phyloP scores from a whole-genome alignment of 2,113 vertebrate genomes.

The Cephalophus harveyi region DNA sequence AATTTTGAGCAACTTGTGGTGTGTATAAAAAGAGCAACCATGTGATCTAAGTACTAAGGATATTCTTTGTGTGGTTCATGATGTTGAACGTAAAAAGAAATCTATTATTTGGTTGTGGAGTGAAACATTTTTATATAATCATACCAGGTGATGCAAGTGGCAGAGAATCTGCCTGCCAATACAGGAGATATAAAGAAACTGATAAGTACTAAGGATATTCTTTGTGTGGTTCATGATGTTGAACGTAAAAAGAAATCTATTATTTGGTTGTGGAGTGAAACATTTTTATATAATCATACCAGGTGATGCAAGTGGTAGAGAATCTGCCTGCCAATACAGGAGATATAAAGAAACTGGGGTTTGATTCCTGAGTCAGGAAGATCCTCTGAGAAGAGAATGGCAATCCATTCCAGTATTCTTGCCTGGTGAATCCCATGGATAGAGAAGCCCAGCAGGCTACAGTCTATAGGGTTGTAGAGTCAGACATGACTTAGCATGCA shows the following conservation, averaged over 20 bases:
- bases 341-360: neutral
- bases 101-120: neutral
- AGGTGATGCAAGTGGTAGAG: neutral
- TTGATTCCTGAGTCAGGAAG: neutral
- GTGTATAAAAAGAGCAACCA: neutral
- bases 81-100: neutral
- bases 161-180: neutral
- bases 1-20: neutral
- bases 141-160: neutral
- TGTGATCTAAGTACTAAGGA: neutral
- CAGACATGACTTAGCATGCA: neutral
- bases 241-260: neutral
- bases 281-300: neutral
- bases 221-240: neutral
- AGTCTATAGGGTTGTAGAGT: neutral
- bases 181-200: neutral
- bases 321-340: neutral
- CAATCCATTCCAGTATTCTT: neutral
- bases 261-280: neutral
- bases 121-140: slow-evolving; percentile 15
- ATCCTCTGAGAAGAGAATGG: neutral
- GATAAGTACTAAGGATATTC: no score
- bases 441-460: neutral
- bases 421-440: neutral
- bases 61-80: neutral